These are phyloP conservation scores for Tricholaema leucomelas DNA, from an alignment of 2,113 vertebrate genomes.

Conservation along the genomic window DNA sequence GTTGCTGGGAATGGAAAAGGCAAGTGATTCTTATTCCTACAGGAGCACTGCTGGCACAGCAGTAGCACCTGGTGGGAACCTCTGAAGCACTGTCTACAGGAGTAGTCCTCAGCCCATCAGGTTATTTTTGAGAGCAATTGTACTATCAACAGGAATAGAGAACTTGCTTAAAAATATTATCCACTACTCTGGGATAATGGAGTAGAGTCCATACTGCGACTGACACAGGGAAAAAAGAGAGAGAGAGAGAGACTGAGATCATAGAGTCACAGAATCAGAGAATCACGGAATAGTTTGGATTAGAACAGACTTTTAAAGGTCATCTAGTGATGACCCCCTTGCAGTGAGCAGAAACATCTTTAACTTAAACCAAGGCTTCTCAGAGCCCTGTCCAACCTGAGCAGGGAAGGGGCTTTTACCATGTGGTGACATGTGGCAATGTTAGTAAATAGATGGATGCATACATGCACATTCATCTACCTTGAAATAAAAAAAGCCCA, in stretches of 20 bases:
- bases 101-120: no score
- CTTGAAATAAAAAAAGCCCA: neutral
- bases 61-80: neutral
- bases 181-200: neutral
- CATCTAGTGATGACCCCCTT: no score
- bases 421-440: no score
- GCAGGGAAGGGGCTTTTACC: no score
- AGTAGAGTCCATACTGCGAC: neutral
- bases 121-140: neutral
- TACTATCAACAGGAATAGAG: neutral
- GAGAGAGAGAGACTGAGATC: no score
- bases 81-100: neutral
- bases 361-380: no score
- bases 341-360: no score
- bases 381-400: no score
- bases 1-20: neutral
- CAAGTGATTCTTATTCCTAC: neutral
- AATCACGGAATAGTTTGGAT: no score
- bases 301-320: no score
- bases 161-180: neutral
- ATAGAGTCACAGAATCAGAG: no score
- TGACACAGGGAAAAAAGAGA: neutral
- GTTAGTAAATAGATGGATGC: neutral
- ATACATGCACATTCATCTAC: neutral
- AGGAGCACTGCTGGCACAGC: neutral